phyloP scores from a whole-genome alignment of 2,113 vertebrate species.

The Scalopus aquaticus region DNA sequence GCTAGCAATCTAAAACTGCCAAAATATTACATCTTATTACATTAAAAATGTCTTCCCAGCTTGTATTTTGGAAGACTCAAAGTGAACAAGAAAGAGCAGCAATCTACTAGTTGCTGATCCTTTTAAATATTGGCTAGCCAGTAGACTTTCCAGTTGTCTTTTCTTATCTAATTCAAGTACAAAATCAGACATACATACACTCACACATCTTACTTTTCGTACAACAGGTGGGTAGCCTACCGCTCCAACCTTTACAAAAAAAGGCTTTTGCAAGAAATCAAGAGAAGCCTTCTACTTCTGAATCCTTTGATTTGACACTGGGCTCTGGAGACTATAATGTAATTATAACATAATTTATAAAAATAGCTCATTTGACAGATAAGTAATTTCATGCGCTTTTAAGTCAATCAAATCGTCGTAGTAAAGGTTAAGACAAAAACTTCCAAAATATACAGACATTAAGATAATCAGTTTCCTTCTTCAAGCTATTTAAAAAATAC shows the following conservation, averaged over 20 bases:
- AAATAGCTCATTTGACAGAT: slow-evolving; percentile 20
- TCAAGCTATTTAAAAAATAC: slow-evolving; percentile 39
- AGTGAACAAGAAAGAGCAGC: not conserved
- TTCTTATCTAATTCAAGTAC: not conserved
- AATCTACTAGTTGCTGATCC: not conserved
- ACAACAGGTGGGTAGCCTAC: not conserved
- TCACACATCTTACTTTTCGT: not conserved
- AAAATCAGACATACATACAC: not conserved
- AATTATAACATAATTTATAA: not conserved
- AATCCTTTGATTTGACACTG: not conserved
- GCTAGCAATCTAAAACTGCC: not conserved
- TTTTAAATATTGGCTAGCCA: not conserved
- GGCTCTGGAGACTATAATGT: not conserved
- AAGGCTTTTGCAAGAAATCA: not conserved
- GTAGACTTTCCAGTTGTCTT: not conserved
- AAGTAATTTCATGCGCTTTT: not conserved
- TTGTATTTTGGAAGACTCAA: not conserved
- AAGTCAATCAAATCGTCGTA: not conserved
- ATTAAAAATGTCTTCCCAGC: not conserved
- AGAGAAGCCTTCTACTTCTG: not conserved
- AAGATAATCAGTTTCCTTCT: not conserved
- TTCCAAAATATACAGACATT: not conserved
- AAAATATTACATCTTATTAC: not conserved
- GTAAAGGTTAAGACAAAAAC: slow-evolving; percentile 7
- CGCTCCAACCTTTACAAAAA: not conserved